Evolutionary conservation across 2,113 vertebrate species (phyloP).

Genomic region (Lampris incognitus): DNA sequence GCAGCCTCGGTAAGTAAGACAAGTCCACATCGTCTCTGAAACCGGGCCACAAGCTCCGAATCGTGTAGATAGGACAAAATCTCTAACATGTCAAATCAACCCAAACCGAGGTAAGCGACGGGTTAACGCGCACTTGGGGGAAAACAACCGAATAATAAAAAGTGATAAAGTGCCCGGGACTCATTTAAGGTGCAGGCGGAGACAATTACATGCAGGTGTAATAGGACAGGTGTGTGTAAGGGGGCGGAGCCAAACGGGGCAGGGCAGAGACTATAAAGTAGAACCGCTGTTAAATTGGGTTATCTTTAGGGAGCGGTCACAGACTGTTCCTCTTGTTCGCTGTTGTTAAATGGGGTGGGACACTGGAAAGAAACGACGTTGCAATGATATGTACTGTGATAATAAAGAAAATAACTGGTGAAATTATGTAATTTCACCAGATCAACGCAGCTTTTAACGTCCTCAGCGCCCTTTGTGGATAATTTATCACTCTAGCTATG

Average conservation of each 20-base stretch:
- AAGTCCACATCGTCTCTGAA: conserved; percentile 91
- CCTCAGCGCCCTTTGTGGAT: too few relatives aligned
- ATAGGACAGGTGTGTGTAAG: conserved; percentile 1
- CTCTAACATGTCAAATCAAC: conserved; percentile 59
- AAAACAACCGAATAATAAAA: background rate
- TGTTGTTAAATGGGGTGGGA: too few relatives aligned
- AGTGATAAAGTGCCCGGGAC: background rate
- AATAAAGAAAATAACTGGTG: too few relatives aligned
- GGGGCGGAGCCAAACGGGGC: conserved; percentile 45
- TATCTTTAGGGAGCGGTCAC: too few relatives aligned
- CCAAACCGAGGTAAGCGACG: background rate
- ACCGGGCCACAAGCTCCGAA: conserved; percentile 87
- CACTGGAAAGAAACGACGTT: too few relatives aligned
- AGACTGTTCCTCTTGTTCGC: too few relatives aligned
- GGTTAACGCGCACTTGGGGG: background rate
- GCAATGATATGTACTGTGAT: too few relatives aligned
- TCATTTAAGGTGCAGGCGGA: background rate
- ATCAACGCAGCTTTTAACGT: too few relatives aligned
- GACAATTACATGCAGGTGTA: conserved; percentile 44
- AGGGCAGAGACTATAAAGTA: background rate
- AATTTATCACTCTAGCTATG: too few relatives aligned
- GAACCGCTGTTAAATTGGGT: too few relatives aligned
- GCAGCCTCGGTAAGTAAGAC: conserved; percentile 63
- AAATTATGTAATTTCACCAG: too few relatives aligned
- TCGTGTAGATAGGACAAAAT: conserved; percentile 81